A percentile compares a stretch with the other conserved stretches of the same genome.
Evolutionary conservation across 2,888 invertebrate genomes (phyloP).

Genomic region (Andricus quercusramuli): DNA sequence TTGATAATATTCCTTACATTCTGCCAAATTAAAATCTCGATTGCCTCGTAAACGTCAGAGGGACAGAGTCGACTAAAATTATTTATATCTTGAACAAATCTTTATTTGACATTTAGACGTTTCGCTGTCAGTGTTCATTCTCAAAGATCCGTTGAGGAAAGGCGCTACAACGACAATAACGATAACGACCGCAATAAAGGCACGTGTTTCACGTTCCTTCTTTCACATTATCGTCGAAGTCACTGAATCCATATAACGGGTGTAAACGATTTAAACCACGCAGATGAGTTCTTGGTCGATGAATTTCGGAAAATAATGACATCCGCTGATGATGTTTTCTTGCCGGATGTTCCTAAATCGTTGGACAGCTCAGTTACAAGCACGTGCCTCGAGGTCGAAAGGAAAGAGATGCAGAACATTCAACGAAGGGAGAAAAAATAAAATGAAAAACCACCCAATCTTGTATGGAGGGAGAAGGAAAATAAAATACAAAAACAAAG

Average conservation of each 20-base stretch:
- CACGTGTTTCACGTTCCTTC: conserved; percentile 36
- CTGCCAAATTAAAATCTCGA: conserved; percentile 25
- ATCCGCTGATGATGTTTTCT: conserved; percentile 11
- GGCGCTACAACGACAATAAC: conserved; percentile 22
- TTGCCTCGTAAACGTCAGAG: conserved; percentile 13
- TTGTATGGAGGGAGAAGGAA: neutral
- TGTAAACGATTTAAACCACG: conserved; percentile 13
- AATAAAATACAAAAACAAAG: neutral
- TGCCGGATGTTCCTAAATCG: conserved; percentile 6
- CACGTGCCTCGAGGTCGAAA: neutral
- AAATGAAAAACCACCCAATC: neutral
- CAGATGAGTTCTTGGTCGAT: neutral
- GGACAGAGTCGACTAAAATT: conserved; percentile 2
- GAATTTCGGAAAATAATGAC: conserved; percentile 22
- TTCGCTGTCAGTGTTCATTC: conserved; percentile 11
- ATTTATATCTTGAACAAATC: conserved; percentile 25
- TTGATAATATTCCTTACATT: neutral
- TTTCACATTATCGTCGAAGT: conserved; percentile 1
- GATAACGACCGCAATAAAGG: conserved; percentile 35
- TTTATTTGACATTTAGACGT: conserved; percentile 27
- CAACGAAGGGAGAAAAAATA: neutral
- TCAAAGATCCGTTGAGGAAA: neutral
- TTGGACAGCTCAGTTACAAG: neutral
- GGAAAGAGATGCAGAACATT: neutral
- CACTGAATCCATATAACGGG: conserved; percentile 16